Evolutionary conservation across 2,113 vertebrate species (phyloP).

Genomic region (Notothenia coriiceps): DNA sequence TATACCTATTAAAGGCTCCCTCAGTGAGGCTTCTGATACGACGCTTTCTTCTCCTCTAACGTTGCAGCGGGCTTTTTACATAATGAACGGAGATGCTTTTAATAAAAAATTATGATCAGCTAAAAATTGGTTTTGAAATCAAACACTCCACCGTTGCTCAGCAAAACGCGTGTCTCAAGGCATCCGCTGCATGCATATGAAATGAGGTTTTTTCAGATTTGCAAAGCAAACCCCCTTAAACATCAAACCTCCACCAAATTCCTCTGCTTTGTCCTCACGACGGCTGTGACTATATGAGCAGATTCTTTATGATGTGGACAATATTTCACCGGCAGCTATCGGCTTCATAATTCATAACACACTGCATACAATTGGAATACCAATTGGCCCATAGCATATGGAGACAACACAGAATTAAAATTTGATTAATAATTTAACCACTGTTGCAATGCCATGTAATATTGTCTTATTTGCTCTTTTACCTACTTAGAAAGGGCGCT

Average conservation of each 20-base stretch:
- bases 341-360: conserved; percentile 71
- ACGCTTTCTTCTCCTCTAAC: conserved; percentile 22
- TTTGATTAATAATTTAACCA: conserved; percentile 66
- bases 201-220: conserved; percentile 60
- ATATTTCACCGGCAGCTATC: conserved; percentile 60
- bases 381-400: conserved; percentile 53
- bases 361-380: conserved; percentile 63
- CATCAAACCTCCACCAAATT: conserved; percentile 59
- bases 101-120: conserved; percentile 83
- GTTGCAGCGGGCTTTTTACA: conserved; percentile 64
- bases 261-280: conserved; percentile 60
- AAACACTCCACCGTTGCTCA: conserved; percentile 77
- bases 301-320: conserved; percentile 54
- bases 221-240: conserved; percentile 63
- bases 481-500: conserved; percentile 49
- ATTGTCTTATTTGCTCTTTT: conserved; percentile 52
- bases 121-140: conserved; percentile 81
- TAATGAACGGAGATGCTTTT: conserved; percentile 76
- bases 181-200: conserved; percentile 77
- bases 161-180: conserved; percentile 78
- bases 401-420: conserved; percentile 47
- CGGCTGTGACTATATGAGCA: conserved; percentile 53
- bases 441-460: conserved; percentile 57
- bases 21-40: conserved; percentile 50
- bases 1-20: conserved; percentile 59